Conservation (phyloP, 1,140 invertebrate genomes). For the Neodiprion lecontei region DNA sequence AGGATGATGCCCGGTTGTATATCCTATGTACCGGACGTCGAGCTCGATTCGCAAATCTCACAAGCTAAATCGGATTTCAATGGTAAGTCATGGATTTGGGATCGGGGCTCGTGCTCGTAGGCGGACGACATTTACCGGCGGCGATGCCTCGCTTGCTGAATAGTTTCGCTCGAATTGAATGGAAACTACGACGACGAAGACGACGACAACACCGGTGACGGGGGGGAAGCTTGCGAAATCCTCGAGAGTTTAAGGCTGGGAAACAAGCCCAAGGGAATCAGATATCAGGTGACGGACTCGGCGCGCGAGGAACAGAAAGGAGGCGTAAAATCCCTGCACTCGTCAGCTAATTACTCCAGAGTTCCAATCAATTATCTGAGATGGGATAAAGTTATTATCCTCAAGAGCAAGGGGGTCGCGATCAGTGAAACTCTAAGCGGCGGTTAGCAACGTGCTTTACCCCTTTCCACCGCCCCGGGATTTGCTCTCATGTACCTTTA, state of each 20-base stretch:
- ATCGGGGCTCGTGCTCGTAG: background rate
- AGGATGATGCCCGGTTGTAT: background rate
- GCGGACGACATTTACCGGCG: background rate
- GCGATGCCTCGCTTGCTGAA: background rate
- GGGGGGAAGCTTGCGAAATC: background rate
- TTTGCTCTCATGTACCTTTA: too few species aligned
- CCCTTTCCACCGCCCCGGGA: too few species aligned
- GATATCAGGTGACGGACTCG: background rate
- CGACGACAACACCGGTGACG: too few species aligned
- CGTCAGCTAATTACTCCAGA: conserved; percentile 4
- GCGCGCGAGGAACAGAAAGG: background rate
- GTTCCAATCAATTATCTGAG: background rate
- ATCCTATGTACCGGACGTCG: background rate
- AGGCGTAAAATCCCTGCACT: background rate
- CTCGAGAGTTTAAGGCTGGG: background rate
- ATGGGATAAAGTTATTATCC: conserved; percentile 3
- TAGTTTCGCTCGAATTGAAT: too few species aligned
- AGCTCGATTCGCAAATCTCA: background rate
- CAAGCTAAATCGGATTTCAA: background rate
- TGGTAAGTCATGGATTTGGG: background rate
- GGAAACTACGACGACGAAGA: too few species aligned
- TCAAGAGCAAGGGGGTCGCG: background rate
- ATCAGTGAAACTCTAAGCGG: background rate
- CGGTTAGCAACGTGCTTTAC: background rate
- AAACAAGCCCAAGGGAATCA: background rate